These are phyloP conservation scores for Aphaenogaster ashmeadi DNA, from an alignment of 1,140 invertebrate genomes.

Conservation along the genomic window DNA sequence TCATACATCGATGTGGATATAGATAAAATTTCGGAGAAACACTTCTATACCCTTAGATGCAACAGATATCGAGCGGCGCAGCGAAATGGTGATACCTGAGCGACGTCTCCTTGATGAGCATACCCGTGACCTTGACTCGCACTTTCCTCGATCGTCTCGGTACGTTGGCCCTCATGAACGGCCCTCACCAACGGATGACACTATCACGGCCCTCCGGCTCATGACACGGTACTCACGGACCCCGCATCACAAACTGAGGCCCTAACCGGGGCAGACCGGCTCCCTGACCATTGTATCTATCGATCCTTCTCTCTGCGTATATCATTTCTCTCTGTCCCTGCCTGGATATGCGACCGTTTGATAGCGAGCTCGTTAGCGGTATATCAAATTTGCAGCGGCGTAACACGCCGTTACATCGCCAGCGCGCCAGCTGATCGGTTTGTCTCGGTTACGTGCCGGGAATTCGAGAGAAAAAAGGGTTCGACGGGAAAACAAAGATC, in stretches of 20 bases:
- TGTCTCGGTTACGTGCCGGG: slow-evolving; percentile 43
- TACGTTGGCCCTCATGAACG: slow-evolving; percentile 70
- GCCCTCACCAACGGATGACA: slow-evolving; percentile 78
- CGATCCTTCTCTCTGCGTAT: slow-evolving; percentile 35
- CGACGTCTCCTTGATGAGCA: slow-evolving; percentile 86
- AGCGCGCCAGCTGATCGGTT: slow-evolving; percentile 50
- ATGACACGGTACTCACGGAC: slow-evolving; percentile 79
- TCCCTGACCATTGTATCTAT: slow-evolving; percentile 56
- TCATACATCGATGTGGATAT: not conserved
- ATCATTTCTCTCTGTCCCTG: slow-evolving; percentile 49
- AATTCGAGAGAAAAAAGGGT: slow-evolving; percentile 31
- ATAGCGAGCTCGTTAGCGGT: slow-evolving; percentile 74
- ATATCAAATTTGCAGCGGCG: slow-evolving; percentile 73
- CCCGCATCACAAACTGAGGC: slow-evolving; percentile 84
- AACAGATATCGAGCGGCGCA: not conserved
- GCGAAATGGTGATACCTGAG: slow-evolving; percentile 81
- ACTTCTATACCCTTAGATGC: not conserved
- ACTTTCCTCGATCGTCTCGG: slow-evolving; percentile 70
- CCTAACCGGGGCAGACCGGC: slow-evolving; percentile 55
- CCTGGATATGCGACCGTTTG: slow-evolving; percentile 68
- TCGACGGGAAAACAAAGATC: not conserved
- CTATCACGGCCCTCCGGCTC: slow-evolving; percentile 82
- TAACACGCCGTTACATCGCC: slow-evolving; percentile 60
- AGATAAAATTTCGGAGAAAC: not conserved
- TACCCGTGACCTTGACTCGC: slow-evolving; percentile 75